Evolutionary conservation across 1,140 invertebrate genomes (phyloP), one percentile per base, ranked within the genome.

Genomic region (Piezodorus guildinii): DNA sequence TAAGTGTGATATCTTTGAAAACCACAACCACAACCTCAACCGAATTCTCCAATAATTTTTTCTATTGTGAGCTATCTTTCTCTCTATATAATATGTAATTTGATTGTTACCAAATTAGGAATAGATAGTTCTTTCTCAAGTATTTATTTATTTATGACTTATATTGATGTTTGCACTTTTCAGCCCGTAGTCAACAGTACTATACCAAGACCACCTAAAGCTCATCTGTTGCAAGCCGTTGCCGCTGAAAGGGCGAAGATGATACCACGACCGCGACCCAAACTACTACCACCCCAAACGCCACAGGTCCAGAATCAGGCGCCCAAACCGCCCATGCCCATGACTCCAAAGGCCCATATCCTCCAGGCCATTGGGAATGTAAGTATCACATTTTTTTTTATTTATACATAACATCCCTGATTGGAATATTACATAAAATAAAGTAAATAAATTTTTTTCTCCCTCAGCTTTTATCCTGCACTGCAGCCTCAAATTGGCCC

Each of bases 171-270:
- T 4, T 46, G 45, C 15, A n/a, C 8, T 23, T 43, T 44, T 2
- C 44, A 27, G 27, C 43, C 52, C 19, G 39, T 60, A 21, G 17
- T 59, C 4, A 56, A 25, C 21, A 56, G 23, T 56, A 21, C 52
- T 27, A 23, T 56, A 23, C 52, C 52, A 19, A 19, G 23, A 16
- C 52, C 52, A 27, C 25, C 58, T 3, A 60, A 60, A 52, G 70
- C 75, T 17, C 78, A 79, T 63, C 61, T 79, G 5, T 60, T 78
- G 6, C 75, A 78, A 64, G 75, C 75, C 8, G 75, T 76, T 0
- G 43, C 16, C 71, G 75, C 6, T 68, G 73, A 9, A 17, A 60
- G 68, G 25, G 60, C 52, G 2, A 66, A 63, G 34, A 34, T 54
- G 46, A 64, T 62, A 45, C 54, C 52, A 21, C 46, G 66, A 51